Evolutionary conservation across 2,797 vertebrate genomes (phyloP).

Genomic region (Rhinella marina): DNA sequence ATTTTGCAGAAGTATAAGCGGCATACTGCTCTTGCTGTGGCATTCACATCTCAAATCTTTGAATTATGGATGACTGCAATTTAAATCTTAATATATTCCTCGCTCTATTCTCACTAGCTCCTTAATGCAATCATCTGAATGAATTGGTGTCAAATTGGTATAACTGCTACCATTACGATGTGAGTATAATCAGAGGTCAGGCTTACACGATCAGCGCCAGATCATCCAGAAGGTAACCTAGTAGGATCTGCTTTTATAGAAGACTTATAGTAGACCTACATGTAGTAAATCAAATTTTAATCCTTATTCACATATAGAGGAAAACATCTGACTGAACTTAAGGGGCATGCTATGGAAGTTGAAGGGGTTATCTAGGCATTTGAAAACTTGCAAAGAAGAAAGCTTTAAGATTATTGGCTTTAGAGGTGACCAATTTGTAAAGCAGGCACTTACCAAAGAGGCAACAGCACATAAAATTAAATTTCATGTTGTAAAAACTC

Average conservation of each 20-base stretch:
- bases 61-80: slow-evolving; percentile 45
- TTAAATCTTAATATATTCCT: slow-evolving; percentile 9
- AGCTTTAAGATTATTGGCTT: too few relatives aligned
- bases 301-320: not conserved
- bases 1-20: not conserved
- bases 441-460: too few relatives aligned
- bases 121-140: slow-evolving; percentile 23
- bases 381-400: too few relatives aligned
- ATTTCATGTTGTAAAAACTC: too few relatives aligned
- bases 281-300: not conserved
- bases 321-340: too few relatives aligned
- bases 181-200: not conserved
- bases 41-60: slow-evolving; percentile 33
- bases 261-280: not conserved
- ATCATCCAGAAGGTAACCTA: not conserved
- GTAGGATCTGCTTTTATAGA: not conserved
- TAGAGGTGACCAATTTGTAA: too few relatives aligned
- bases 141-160: not conserved
- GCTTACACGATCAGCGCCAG: not conserved
- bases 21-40: not conserved
- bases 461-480: too few relatives aligned
- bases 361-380: too few relatives aligned
- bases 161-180: not conserved
- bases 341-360: too few relatives aligned
- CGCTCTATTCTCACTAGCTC: not conserved